Conservation (phyloP, 1,140 invertebrate genomes). For the Pseudobourletiella spinata region DNA sequence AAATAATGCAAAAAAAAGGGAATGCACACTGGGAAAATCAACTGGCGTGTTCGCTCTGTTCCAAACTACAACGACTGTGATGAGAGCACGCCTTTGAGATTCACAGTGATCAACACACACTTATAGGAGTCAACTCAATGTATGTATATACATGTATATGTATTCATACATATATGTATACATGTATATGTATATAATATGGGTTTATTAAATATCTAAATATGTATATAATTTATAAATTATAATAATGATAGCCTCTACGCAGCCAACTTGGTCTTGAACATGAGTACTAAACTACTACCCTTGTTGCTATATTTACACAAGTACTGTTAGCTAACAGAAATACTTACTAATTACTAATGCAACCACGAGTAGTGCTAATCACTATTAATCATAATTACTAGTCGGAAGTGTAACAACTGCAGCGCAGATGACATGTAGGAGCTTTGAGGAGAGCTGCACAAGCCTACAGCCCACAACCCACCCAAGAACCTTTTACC, state of each 20-base stretch:
- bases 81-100: conserved; percentile 38
- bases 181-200: not conserved
- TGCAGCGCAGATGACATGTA: too few relatives aligned
- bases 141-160: not conserved
- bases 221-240: not conserved
- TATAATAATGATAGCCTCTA: not conserved
- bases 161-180: too few relatives aligned
- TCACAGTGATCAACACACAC: conserved; percentile 34
- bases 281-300: not conserved
- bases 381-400: too few relatives aligned
- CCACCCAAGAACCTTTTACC: too few relatives aligned
- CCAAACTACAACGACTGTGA: conserved; percentile 38
- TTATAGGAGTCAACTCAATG: too few relatives aligned
- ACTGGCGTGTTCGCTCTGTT: conserved; percentile 38
- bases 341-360: too few relatives aligned
- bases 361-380: too few relatives aligned
- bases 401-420: too few relatives aligned
- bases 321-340: too few relatives aligned
- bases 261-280: not conserved
- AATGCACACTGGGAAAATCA: conserved; percentile 33
- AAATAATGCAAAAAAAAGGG: conserved; percentile 19
- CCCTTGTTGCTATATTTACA: too few relatives aligned
- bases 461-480: too few relatives aligned
- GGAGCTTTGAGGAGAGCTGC: too few relatives aligned
- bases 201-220: not conserved